Evolutionary conservation across 1,140 invertebrate species (phyloP).

Genomic region (Hyposmocoma kahamanoa): DNA sequence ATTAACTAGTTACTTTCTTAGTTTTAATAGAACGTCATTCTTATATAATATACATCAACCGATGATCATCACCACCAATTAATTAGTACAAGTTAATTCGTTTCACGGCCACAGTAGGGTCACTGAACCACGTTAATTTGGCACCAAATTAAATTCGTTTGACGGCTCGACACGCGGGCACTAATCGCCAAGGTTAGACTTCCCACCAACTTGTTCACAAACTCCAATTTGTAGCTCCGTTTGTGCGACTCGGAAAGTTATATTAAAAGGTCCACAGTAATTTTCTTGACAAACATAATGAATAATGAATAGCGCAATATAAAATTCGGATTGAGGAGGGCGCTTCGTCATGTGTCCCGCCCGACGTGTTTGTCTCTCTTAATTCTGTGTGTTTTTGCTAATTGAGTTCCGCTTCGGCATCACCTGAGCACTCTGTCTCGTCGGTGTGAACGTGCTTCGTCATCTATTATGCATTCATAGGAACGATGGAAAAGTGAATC

Average conservation of each 20-base stretch:
- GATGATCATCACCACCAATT: constrained; percentile 4
- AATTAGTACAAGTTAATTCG: constrained; percentile 17
- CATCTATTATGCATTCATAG: constrained; percentile 40
- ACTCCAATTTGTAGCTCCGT: constrained; percentile 61
- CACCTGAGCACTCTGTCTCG: constrained; percentile 34
- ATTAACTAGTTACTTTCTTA: too few species aligned
- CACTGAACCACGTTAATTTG: constrained; percentile 48
- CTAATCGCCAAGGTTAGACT: constrained; percentile 54
- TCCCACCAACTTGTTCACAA: constrained; percentile 45
- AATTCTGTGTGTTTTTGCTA: constrained; percentile 71
- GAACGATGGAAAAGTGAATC: constrained; percentile 35
- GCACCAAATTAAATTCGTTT: constrained; percentile 52
- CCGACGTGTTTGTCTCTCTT: constrained; percentile 65
- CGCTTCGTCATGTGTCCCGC: constrained; percentile 46
- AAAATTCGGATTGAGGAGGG: constrained; percentile 64
- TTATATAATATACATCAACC: too few species aligned
- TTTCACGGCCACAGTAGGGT: constrained; percentile 22
- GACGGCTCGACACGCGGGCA: constrained; percentile 36
- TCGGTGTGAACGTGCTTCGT: constrained; percentile 21
- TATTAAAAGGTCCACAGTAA: constrained; percentile 67
- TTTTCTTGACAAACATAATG: constrained; percentile 67
- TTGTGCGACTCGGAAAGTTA: constrained; percentile 57
- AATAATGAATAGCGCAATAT: constrained; percentile 67
- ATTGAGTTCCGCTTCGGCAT: constrained; percentile 53
- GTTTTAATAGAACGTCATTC: too few species aligned